Evolutionary conservation across 2,888 invertebrate species (phyloP), one percentile per base, ranked within the genome.

Genomic region (Tetragonula carbonaria): DNA sequence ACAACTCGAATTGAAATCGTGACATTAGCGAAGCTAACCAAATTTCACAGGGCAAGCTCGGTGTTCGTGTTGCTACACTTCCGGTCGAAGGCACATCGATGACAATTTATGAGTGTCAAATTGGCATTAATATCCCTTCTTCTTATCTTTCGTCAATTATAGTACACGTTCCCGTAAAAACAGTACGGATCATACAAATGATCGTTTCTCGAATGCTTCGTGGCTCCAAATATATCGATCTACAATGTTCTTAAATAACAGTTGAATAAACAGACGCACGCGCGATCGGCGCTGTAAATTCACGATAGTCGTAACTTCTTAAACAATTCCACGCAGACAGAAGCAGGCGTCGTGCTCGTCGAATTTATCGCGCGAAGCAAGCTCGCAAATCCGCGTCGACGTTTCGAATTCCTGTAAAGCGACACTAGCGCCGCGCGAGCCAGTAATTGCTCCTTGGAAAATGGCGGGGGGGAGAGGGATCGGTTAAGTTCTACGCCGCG

Each of bases 361-460:
- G 53, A 55, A 70, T 77, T 77, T 71, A 62, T 71, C n/a, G 21
- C n/a, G 16, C 8, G 14, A 3, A 2, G 1, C 51, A 51, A n/a
- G n/a, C 18, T 33, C 38, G 38, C 65, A 63, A 74, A 65, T 66
- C 23, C 23, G 53, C 28, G 5, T 23, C 21, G 50, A 11, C 57
- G n/a, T 16, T 13, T 50, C 28, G 65, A 55, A 78, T 78, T 62
- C 76, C 51, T 6, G 4, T 16, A 50, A 21, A 45, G 18, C n/a
- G 50, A 63, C 18, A 63, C 16, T 11, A 45, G 62, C 21, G 28
- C 23, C 16, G 38, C 28, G 50, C 45, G 11, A 45, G 45, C 45
- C 2, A 11, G 59, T 86, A 84, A 87, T 87, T 87, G 81, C 66
- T 28, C 65, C 45, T 45, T 45, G 45, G 45, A 8, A 45, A 45